These are phyloP conservation scores for Apoda limacodes DNA, from an alignment of 2,888 invertebrate genomes.

Conservation along the genomic window DNA sequence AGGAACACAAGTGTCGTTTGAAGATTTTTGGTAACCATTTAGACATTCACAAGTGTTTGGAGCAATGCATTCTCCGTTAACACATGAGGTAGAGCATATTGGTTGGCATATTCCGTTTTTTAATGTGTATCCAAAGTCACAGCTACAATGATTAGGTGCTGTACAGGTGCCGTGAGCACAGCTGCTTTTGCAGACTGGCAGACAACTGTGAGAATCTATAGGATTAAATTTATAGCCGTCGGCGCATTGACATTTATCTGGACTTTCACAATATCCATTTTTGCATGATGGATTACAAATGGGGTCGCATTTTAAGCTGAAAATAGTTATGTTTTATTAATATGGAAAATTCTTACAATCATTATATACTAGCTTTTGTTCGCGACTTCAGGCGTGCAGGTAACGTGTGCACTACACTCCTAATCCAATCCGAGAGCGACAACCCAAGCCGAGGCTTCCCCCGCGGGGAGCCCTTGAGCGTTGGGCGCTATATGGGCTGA, in stretches of 20 bases:
- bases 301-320: constrained; percentile 24
- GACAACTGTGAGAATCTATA: constrained; percentile 22
- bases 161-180: constrained; percentile 26
- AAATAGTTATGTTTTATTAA: no score
- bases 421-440: no score
- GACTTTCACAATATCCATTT: constrained; percentile 58
- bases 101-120: constrained; percentile 17
- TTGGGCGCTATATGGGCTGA: no score
- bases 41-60: constrained; percentile 36
- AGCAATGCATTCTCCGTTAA: constrained; percentile 28
- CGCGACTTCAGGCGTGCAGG: no score
- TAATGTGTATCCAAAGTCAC: constrained; percentile 15
- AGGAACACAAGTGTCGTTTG: constrained; percentile 17
- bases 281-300: constrained; percentile 50
- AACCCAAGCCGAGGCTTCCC: no score
- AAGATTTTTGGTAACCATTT: constrained; percentile 22
- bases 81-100: constrained; percentile 20
- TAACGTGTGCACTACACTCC: no score
- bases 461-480: no score
- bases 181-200: constrained; percentile 25
- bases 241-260: constrained; percentile 54
- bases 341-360: no score
- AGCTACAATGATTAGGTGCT: constrained; percentile 25
- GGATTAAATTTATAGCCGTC: constrained; percentile 38
- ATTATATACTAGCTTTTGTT: no score